A percentile compares a stretch with the other conserved stretches of the same genome.
Evolutionary conservation across 2,113 vertebrate species (phyloP).

Genomic region (Andinoacara biseriatus): DNA sequence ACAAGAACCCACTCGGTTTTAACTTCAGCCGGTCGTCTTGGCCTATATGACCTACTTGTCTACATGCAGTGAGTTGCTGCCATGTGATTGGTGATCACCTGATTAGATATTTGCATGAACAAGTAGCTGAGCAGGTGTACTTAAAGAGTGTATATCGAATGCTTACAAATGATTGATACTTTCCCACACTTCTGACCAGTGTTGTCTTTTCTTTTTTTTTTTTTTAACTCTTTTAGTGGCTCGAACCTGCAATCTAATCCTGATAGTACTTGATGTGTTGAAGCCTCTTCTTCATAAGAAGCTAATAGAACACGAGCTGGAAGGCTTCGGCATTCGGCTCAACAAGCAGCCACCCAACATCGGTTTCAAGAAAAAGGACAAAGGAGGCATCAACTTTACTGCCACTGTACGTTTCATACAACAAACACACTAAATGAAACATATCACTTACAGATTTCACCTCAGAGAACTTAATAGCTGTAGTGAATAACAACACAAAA

Average conservation of each 20-base stretch:
- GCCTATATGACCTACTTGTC: background rate
- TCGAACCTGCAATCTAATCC: slow-evolving; percentile 97
- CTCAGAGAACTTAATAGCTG: background rate
- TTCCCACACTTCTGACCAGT: background rate
- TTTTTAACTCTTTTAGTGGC: slow-evolving; percentile 82
- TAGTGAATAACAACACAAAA: background rate
- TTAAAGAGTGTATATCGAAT: background rate
- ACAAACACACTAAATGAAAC: background rate
- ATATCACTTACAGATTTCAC: background rate
- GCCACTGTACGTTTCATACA: slow-evolving; percentile 84
- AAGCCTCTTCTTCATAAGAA: slow-evolving; percentile 98
- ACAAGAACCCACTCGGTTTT: background rate
- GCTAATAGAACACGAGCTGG: slow-evolving; percentile 96
- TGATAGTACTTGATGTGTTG: slow-evolving; percentile 96
- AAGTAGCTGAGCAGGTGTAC: background rate
- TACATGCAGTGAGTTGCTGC: background rate
- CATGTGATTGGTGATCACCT: background rate
- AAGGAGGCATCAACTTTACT: slow-evolving; percentile 98
- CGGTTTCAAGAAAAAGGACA: slow-evolving; percentile 98
- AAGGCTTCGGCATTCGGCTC: slow-evolving; percentile 97
- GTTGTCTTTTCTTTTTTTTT: background rate
- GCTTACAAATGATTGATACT: background rate
- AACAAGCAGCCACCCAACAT: slow-evolving; percentile 98
- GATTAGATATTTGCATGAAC: background rate
- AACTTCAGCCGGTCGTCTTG: background rate